Conservation (phyloP, 2,888 invertebrate species). For the Aporophyla lueneburgensis region DNA sequence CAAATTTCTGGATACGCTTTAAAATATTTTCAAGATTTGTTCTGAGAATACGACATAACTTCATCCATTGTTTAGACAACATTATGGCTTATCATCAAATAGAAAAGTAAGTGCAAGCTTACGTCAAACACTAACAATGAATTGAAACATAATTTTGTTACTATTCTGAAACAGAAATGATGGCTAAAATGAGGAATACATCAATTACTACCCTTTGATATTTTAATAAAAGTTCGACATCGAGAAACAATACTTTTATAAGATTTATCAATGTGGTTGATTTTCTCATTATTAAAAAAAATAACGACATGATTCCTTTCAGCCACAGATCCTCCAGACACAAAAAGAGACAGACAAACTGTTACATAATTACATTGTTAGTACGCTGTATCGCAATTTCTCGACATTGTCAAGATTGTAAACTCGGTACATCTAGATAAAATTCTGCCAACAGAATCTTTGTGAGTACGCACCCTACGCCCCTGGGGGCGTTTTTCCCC, state of each 20-base stretch:
- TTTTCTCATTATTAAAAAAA: neutral
- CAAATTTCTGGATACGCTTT: conserved; percentile 53
- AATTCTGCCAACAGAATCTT: conserved; percentile 58
- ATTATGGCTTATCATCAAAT: neutral
- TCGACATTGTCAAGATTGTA: conserved; percentile 54
- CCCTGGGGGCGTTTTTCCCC: conserved; percentile 83
- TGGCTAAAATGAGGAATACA: neutral
- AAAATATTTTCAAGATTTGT: conserved; percentile 3
- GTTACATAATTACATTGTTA: conserved; percentile 41
- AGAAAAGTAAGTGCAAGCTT: neutral
- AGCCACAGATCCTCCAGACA: neutral
- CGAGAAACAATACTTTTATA: no score
- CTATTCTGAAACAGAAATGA: neutral
- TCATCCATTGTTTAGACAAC: neutral
- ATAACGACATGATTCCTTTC: neutral
- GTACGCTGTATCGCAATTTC: conserved; percentile 39
- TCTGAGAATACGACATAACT: neutral
- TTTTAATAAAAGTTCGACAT: neutral
- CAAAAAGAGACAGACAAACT: neutral
- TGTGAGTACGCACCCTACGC: conserved; percentile 70
- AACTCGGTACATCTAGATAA: conserved; percentile 62
- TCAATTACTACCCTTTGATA: neutral
- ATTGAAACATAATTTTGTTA: neutral
- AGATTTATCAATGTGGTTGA: neutral
- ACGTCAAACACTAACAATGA: neutral